Base-by-base conservation (phyloP, 2,888 invertebrate genomes). In the Nephrotoma flavescens region DNA sequence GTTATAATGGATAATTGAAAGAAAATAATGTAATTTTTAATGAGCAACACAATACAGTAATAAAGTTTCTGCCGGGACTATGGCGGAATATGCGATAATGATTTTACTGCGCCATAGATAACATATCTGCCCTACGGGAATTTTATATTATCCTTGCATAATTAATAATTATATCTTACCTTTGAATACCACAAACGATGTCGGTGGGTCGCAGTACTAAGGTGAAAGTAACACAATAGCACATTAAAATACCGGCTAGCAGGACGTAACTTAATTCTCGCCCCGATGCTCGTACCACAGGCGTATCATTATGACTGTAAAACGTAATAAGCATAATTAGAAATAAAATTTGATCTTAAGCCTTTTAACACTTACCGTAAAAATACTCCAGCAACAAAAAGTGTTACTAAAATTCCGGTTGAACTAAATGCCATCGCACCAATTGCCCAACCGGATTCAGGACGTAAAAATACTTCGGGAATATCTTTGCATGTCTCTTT, bases 231-330 rank as follows among this genome's bases (percentile, higher is more conserved):
- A 98, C 96, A 87, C 95, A 94, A 92, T 98, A 98, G 92, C 98
- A 98, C 93, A 97, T 95, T 88, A 97, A 93, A 89, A 97, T 96
- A 3, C 98, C 98, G 57, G 95, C 95, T 88, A 99, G 94, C 83
- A 99, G 95, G 57, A 99, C 96, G 91, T 98, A 98, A 88, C 96
- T 96, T 87, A 97, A 92, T 92, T 97, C 97, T 84, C 97, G 93
- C 52, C 98, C 98, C 15, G 98, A 97, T 52, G 99, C 98, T 88
- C 98, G 95, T n/a, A 99, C 99, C 86, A 99, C 97, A 0, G 99
- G 98, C 0, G 99, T 99, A 89, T 97, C 95, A 91, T 98, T 97
- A 92, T 97, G 95, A 19, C 95, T 92, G 89, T 0, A 88, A 44
- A 31, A 85, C 1, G 1, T 15, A 15, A 85, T 42, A 15, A 41